A percentile compares a stretch with the other conserved stretches of the same genome.
Evolutionary conservation across 2,888 invertebrate species (phyloP).

Genomic region (Thecophora atra): DNA sequence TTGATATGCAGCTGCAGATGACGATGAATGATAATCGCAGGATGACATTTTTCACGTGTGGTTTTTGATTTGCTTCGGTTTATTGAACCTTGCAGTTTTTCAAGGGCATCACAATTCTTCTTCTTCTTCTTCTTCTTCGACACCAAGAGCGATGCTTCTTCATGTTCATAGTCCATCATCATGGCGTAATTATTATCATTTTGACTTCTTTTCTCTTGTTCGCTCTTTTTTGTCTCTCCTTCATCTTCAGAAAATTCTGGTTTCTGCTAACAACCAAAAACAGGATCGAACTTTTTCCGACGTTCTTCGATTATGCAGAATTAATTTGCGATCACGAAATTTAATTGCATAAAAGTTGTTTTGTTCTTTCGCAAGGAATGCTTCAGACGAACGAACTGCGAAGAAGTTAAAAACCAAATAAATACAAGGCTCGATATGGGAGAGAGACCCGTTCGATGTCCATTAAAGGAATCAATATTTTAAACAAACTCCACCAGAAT

Average conservation of each 20-base stretch:
- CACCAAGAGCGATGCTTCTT: neutral
- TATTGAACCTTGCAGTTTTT: slow-evolving; percentile 37
- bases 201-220: slow-evolving; percentile 2
- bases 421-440: too few species aligned
- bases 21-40: too few species aligned
- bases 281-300: too few species aligned
- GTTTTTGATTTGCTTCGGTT: slow-evolving; percentile 6
- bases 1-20: too few species aligned
- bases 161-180: neutral
- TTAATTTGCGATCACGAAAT: neutral
- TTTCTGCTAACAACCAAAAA: neutral
- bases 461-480: neutral
- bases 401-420: too few species aligned
- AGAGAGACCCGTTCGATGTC: too few species aligned
- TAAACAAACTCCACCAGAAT: too few species aligned
- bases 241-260: too few species aligned
- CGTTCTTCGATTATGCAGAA: neutral
- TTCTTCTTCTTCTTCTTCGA: neutral
- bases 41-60: too few species aligned
- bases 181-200: slow-evolving; percentile 1
- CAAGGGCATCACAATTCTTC: slow-evolving; percentile 22
- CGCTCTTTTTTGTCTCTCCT: neutral
- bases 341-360: neutral
- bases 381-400: too few species aligned
- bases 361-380: too few species aligned